These are phyloP conservation scores for Psococerastis gibbosa DNA, from an alignment of 2,888 invertebrate genomes.

Conservation along the genomic window DNA sequence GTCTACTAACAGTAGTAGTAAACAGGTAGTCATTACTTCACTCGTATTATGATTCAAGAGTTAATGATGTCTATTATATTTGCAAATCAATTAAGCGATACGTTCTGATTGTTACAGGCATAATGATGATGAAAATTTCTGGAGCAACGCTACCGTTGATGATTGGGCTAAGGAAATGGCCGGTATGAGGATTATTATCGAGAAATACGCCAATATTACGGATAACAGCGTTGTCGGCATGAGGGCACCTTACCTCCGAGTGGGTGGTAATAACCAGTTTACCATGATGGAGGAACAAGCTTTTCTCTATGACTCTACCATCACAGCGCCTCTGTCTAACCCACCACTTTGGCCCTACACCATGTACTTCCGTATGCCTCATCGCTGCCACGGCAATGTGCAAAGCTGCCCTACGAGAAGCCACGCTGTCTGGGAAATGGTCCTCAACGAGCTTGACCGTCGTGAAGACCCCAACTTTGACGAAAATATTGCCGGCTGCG, in stretches of 20 bases:
- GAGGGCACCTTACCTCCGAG: constrained; percentile 72
- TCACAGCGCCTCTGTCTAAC: constrained; percentile 76
- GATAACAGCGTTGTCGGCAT: constrained; percentile 85
- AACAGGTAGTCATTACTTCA: no score
- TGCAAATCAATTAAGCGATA: not conserved
- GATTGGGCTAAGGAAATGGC: constrained; percentile 94
- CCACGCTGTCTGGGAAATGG: constrained; percentile 93
- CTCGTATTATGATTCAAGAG: no score
- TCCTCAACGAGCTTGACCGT: constrained; percentile 82
- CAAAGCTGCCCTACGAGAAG: constrained; percentile 82
- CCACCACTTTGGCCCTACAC: constrained; percentile 96
- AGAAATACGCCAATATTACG: constrained; percentile 75
- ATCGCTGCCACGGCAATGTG: constrained; percentile 79
- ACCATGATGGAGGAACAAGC: constrained; percentile 95
- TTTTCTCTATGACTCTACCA: constrained; percentile 88
- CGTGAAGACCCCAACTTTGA: constrained; percentile 79
- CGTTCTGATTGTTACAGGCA: constrained; percentile 44
- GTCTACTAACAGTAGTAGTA: no score
- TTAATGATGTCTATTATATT: no score
- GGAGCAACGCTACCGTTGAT: constrained; percentile 81
- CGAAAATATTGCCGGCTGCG: constrained; percentile 77
- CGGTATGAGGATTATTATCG: constrained; percentile 76
- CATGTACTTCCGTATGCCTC: constrained; percentile 93
- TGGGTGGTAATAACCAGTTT: constrained; percentile 91
- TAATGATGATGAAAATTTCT: constrained; percentile 79